Conservation (phyloP, 1,140 invertebrate species). For the Mamestra configurata region DNA sequence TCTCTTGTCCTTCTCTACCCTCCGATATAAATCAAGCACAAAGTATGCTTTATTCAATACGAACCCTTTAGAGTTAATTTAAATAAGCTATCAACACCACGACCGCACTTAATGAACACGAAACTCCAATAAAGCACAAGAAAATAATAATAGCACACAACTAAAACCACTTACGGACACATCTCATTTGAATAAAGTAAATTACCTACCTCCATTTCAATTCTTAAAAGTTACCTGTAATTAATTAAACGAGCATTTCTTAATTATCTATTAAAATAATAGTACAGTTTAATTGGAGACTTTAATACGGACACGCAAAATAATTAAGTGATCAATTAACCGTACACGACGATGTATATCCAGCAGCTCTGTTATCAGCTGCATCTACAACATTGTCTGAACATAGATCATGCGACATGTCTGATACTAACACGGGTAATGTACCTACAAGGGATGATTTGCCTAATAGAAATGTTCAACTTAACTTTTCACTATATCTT, state of each 20-base stretch:
- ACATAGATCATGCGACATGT: constrained; percentile 59
- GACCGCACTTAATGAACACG: constrained; percentile 77
- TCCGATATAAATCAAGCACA: constrained; percentile 81
- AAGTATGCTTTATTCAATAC: constrained; percentile 69
- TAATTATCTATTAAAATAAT: constrained; percentile 85
- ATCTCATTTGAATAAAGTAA: constrained; percentile 85
- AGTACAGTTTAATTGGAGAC: constrained; percentile 82
- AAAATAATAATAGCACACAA: constrained; percentile 86
- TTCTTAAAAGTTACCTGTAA: constrained; percentile 76
- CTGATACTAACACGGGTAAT: not conserved
- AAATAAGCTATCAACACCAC: constrained; percentile 80
- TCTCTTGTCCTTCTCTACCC: constrained; percentile 73
- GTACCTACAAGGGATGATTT: constrained; percentile 14
- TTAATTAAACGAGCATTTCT: constrained; percentile 82
- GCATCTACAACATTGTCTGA: constrained; percentile 68
- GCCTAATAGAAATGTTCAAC: too few species aligned
- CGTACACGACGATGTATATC: constrained; percentile 70
- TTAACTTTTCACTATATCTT: not conserved
- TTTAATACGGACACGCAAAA: constrained; percentile 81
- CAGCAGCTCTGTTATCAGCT: constrained; percentile 65
- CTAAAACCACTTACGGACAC: constrained; percentile 75
- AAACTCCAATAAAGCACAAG: constrained; percentile 83
- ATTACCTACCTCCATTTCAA: constrained; percentile 68
- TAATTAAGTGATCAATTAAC: constrained; percentile 86
- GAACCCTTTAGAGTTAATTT: constrained; percentile 78